These are phyloP conservation scores for Drosophila pseudoananassae DNA, from an alignment of 1,140 invertebrate species.

Conservation along the genomic window DNA sequence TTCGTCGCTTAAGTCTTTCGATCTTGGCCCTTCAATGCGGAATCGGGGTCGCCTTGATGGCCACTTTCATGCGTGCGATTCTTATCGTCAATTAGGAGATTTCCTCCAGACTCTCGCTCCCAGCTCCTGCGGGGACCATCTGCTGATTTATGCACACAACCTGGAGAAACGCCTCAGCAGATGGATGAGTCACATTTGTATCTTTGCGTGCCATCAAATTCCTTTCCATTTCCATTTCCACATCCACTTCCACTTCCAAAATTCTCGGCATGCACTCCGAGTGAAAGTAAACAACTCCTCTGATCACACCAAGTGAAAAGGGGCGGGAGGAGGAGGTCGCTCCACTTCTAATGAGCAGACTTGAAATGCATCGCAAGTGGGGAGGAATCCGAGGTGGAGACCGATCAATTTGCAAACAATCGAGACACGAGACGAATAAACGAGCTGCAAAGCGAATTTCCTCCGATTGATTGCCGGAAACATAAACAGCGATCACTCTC, in stretches of 20 bases:
- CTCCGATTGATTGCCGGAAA: constrained; percentile 74
- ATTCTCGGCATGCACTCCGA: constrained; percentile 40
- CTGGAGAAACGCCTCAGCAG: constrained; percentile 29
- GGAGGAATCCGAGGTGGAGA: constrained; percentile 23
- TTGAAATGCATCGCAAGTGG: constrained; percentile 17
- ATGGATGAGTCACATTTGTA: constrained; percentile 44
- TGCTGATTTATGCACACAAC: constrained; percentile 13
- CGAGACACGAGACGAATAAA: constrained; percentile 40
- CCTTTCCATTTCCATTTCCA: constrained; percentile 33
- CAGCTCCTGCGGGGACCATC: constrained; percentile 8
- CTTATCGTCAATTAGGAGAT: constrained; percentile 63
- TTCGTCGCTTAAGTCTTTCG: constrained; percentile 54
- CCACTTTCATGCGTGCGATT: constrained; percentile 53
- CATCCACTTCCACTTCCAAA: constrained; percentile 11
- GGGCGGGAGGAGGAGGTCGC: constrained; percentile 4
- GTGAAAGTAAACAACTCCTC: constrained; percentile 59
- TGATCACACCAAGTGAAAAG: background rate
- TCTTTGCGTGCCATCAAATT: constrained; percentile 43
- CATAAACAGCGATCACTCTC: constrained; percentile 62
- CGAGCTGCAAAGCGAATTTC: constrained; percentile 47
- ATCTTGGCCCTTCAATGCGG: constrained; percentile 19
- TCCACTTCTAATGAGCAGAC: constrained; percentile 58
- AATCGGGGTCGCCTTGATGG: constrained; percentile 34
- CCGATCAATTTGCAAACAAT: constrained; percentile 64
- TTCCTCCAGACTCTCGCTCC: constrained; percentile 12